Percentiles rank a stretch among this genome's conserved stretches.
phyloP scores from a whole-genome alignment of 2,797 vertebrate species.

The Notoglanidium macrostoma region DNA sequence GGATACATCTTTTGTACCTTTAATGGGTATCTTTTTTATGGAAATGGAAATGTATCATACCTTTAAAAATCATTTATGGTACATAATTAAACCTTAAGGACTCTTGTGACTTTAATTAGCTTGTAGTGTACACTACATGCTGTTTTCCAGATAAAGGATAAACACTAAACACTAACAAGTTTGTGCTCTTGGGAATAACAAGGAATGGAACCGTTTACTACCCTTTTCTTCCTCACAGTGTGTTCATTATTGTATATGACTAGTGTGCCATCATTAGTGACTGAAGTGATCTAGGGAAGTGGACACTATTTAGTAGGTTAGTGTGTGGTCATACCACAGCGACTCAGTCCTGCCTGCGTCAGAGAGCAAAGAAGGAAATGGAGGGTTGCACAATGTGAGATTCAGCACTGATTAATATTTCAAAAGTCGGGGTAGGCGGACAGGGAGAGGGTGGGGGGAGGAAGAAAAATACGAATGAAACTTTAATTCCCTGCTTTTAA shows the following conservation, averaged over 20 bases:
- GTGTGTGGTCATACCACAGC: not conserved
- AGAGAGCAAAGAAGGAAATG: slow-evolving; percentile 27
- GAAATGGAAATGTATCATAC: not conserved
- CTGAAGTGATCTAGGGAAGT: not conserved
- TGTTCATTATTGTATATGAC: not conserved
- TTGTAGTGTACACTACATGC: not conserved
- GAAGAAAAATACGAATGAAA: slow-evolving; percentile 68
- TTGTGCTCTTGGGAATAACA: not conserved
- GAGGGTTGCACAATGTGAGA: slow-evolving; percentile 61
- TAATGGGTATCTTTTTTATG: not conserved
- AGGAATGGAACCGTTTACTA: not conserved
- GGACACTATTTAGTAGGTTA: not conserved
- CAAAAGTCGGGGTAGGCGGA: slow-evolving; percentile 56
- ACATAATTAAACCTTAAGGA: not conserved
- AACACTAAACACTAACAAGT: not conserved
- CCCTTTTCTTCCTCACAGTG: not conserved
- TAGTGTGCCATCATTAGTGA: not conserved
- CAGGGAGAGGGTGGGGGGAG: slow-evolving; percentile 42
- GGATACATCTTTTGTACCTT: not conserved
- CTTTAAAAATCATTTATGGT: not conserved
- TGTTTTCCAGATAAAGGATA: not conserved
- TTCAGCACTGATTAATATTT: slow-evolving; percentile 74
- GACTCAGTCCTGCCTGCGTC: not conserved
- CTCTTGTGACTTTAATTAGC: not conserved
- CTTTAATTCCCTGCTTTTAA: slow-evolving; percentile 72